Evolutionary conservation across 2,797 vertebrate species (phyloP), one percentile per base, ranked within the genome.

Genomic region (Phaenicophaeus curvirostris): DNA sequence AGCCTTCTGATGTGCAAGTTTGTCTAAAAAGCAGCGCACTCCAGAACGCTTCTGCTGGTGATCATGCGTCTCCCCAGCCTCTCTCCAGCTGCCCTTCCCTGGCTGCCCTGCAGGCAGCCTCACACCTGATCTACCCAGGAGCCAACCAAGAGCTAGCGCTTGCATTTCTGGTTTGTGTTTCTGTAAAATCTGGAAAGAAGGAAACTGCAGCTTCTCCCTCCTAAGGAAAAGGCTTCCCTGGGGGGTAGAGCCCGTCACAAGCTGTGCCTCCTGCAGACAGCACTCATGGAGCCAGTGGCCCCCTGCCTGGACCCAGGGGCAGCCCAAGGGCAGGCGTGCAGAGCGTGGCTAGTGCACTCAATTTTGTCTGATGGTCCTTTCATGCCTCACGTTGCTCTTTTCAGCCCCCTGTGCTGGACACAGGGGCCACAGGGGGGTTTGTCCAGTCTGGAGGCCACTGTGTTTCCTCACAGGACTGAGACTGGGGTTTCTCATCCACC

Each of bases 211-310:
- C 12, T 80, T 63, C 66, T 74, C 15, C 21, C 18, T 89, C 85
- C 72, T 48, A 15, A 35, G n/a, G 62, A 81, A 80, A 62, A 65
- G 51, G 67, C 42, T 35, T 65, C 35, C 33, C 50, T n/a, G 14
- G 50, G 79, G 81, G n/a, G 63, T 23, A 3, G 55, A 58, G 76
- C 35, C 33, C 31, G 33, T 23, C 15, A 8, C 14, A 19, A 18
- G 65, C 57, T 15, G 68, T 80, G 91, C 63, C 33, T 76, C 20
- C 57, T 2, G 69, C 57, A 27, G 65, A 7, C 61, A 65, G 76
- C 35, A 0, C 0, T 2, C 18, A 2, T 6, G 3, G 66, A 59
- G 75, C 42, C 2, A 23, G 13, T 37, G 50, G 17, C 46, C 15
- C 33, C 28, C n/a, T 19, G 50, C 33, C 30, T 4, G 27, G 12